phyloP scores from a whole-genome alignment of 2,888 invertebrate species.

The Platycheirus rosarum region DNA sequence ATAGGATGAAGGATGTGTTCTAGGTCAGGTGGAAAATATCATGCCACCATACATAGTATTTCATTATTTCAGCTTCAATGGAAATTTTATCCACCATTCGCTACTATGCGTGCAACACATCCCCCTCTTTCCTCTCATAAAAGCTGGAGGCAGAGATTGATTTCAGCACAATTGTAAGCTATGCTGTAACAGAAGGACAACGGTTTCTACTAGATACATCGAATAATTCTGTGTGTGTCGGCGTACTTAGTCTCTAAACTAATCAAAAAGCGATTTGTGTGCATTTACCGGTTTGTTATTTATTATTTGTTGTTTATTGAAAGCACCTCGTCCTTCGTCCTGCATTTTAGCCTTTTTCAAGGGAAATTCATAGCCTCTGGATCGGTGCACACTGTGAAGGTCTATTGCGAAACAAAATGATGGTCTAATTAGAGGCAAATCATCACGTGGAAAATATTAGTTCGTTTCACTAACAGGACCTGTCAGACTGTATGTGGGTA shows the following conservation, averaged over 20 bases:
- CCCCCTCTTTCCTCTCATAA: too few relatives aligned
- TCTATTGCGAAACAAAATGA: constrained; percentile 5
- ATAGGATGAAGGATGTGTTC: not conserved
- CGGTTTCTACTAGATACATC: not conserved
- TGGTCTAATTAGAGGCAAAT: constrained; percentile 43
- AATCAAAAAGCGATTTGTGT: constrained; percentile 60
- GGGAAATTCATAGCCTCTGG: constrained; percentile 23
- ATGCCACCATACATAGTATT: constrained; percentile 37
- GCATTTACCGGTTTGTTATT: constrained; percentile 61
- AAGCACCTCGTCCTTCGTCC: not conserved
- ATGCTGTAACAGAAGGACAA: not conserved
- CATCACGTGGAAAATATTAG: constrained; percentile 54
- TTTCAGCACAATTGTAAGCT: not conserved
- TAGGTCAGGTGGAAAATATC: constrained; percentile 62
- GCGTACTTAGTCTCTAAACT: constrained; percentile 18
- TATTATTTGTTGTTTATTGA: constrained; percentile 43
- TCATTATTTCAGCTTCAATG: constrained; percentile 58
- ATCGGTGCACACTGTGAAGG: constrained; percentile 8
- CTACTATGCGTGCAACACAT: too few relatives aligned
- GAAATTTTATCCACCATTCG: constrained; percentile 9
- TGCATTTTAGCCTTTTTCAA: constrained; percentile 1
- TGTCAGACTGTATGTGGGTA: not conserved
- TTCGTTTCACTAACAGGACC: constrained; percentile 16
- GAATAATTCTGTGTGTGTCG: not conserved
- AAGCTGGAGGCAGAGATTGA: constrained; percentile 41